Evolutionary conservation across 1,140 invertebrate species (phyloP).

Genomic region (Dolichoris vasculosae): DNA sequence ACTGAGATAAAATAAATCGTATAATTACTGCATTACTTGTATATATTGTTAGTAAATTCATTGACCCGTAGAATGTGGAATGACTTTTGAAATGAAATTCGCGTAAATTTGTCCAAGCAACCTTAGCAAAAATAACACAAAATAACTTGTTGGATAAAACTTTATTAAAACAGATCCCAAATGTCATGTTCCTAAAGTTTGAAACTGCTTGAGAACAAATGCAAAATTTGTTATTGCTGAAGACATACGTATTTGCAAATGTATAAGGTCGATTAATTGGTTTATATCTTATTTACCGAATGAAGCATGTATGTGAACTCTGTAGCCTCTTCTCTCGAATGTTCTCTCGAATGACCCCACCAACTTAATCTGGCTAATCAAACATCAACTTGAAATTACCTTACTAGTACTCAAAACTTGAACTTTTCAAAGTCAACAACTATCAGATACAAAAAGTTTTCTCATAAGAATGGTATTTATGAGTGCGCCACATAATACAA

Average conservation of each 20-base stretch:
- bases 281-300: background rate
- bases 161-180: background rate
- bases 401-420: background rate
- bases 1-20: background rate
- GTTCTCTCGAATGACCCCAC: background rate
- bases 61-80: background rate
- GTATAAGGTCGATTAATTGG: background rate
- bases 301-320: background rate
- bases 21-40: background rate
- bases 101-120: background rate
- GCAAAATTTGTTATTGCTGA: background rate
- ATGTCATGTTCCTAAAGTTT: background rate
- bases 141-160: background rate
- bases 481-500: background rate
- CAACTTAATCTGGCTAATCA: background rate
- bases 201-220: background rate
- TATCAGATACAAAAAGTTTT: background rate
- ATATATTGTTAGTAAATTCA: background rate
- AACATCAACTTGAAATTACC: constrained; percentile 3
- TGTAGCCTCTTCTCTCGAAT: background rate
- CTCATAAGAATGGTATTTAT: background rate
- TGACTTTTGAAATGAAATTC: background rate
- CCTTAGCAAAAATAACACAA: background rate
- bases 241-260: background rate
- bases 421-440: constrained; percentile 1